Evolutionary conservation across 2,797 vertebrate genomes (phyloP), one percentile per base, ranked within the genome.

Genomic region (Esox masquinongy): DNA sequence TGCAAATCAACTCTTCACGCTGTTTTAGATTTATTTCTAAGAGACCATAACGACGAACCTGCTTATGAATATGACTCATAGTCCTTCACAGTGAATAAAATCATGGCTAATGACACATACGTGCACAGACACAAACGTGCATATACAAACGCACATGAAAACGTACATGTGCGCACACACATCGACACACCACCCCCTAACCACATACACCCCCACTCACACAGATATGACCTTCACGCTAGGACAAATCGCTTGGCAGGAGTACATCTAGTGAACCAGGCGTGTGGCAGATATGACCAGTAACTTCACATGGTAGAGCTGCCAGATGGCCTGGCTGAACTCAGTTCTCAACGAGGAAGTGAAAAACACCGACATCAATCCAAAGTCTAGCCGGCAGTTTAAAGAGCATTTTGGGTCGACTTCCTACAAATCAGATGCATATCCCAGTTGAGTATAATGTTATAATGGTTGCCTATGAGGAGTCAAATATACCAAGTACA

Each of bases 201-300:
- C 15, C 22, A 9, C 68, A 50, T 12, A 5, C 64, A 39, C 34
- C 39, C 31, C 24, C 56, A 75, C 11, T 26, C 73, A 49, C 47
- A 59, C 47, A 70, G 63, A 47, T 34, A 24, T 85, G 85, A 86
- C 90, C 89, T 90, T 90, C 81, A 83, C 73, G 76, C 79, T 49
- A 3, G 77, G 82, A 74, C 77, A 74, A 78, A 84, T 80, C 72
- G 53, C 82, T 69, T 74, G 50, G 73, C 76, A n/a, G 73, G 74
- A 72, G 72, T 70, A 79, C 73, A 83, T 59, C 8, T 59, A 81
- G 78, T 72, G 79, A 78, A 51, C 22, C 29, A 43, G 36, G 64
- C 15, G 19, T 64, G 29, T 29, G 29, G 9, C 15, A 64, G 56
- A 63, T 56, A 50, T 31, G 2, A 29, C 4, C 22, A 49, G 22